Evolutionary conservation across 2,113 vertebrate genomes (phyloP).

Genomic region (Ascaphus truei): DNA sequence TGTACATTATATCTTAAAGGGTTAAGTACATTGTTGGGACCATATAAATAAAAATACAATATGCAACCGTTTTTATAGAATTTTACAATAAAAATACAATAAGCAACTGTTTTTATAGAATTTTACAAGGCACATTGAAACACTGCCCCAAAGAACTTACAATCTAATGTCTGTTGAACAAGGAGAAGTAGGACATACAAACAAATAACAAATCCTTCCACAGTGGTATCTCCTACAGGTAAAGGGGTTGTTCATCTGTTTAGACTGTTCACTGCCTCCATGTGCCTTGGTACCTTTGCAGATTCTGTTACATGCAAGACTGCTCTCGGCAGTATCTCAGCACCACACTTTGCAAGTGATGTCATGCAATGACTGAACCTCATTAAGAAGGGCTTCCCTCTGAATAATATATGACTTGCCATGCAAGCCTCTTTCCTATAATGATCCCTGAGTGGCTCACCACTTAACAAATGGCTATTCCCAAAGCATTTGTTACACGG

Average conservation of each 20-base stretch:
- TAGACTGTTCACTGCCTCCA: background rate
- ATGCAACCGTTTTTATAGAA: no score
- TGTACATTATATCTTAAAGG: no score
- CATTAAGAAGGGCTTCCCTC: conserved; percentile 16
- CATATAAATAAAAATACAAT: no score
- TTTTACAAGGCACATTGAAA: no score
- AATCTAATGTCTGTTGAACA: no score
- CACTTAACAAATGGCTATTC: conserved; percentile 31
- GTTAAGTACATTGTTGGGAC: no score
- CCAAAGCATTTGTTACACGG: conserved; percentile 29
- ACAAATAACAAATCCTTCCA: no score
- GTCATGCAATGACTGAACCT: conserved; percentile 12
- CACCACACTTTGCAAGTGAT: conserved; percentile 1
- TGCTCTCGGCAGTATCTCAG: background rate
- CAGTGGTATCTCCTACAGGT: background rate
- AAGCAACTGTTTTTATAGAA: no score
- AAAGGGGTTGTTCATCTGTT: background rate
- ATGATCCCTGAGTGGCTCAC: conserved; percentile 26
- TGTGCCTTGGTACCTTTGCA: background rate
- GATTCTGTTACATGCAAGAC: conserved; percentile 17
- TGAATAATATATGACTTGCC: conserved; percentile 29
- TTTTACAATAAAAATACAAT: no score
- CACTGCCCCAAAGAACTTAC: no score
- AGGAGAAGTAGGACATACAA: no score
- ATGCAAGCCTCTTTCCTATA: background rate